Percentiles rank a stretch among this genome's conserved stretches.
Evolutionary conservation across 2,113 vertebrate species (phyloP).

Genomic region (Osmerus eperlanus): DNA sequence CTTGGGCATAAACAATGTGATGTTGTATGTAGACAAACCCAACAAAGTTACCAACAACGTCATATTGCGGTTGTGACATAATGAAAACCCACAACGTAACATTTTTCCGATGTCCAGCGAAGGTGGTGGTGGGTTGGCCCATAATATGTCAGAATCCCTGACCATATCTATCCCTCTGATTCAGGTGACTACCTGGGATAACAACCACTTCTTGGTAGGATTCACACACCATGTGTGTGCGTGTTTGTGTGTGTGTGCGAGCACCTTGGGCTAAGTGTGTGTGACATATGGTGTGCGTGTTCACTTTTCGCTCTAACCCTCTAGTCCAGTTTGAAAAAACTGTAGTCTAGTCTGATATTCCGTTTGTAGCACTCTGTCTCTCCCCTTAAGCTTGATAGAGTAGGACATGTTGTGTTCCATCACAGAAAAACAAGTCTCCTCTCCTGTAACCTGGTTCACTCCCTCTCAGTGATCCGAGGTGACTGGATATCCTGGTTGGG

Average conservation of each 20-base stretch:
- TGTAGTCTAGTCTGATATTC: neutral
- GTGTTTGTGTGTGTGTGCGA: neutral
- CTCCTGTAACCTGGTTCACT: too few species aligned
- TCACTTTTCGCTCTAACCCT: constrained; percentile 1
- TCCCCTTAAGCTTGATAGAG: neutral
- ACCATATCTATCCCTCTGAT: constrained; percentile 57
- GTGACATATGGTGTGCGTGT: constrained; percentile 6
- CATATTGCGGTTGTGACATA: too few species aligned
- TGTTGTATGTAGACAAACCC: too few species aligned
- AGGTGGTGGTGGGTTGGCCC: too few species aligned
- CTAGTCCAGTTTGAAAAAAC: constrained; percentile 2
- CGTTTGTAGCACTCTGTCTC: neutral
- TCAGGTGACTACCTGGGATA: constrained; percentile 76
- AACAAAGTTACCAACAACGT: too few species aligned
- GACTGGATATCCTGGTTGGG: too few species aligned
- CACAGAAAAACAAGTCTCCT: too few species aligned
- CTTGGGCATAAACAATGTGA: too few species aligned
- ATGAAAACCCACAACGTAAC: too few species aligned
- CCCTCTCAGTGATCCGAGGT: too few species aligned
- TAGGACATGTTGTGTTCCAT: neutral
- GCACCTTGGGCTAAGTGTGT: constrained; percentile 2
- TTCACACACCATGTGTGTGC: constrained; percentile 34
- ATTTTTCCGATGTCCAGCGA: too few species aligned
- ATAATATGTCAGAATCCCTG: neutral
- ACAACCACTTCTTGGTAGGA: constrained; percentile 76